Conservation (phyloP, 1,140 invertebrate genomes). For the Penaeus indicus region DNA sequence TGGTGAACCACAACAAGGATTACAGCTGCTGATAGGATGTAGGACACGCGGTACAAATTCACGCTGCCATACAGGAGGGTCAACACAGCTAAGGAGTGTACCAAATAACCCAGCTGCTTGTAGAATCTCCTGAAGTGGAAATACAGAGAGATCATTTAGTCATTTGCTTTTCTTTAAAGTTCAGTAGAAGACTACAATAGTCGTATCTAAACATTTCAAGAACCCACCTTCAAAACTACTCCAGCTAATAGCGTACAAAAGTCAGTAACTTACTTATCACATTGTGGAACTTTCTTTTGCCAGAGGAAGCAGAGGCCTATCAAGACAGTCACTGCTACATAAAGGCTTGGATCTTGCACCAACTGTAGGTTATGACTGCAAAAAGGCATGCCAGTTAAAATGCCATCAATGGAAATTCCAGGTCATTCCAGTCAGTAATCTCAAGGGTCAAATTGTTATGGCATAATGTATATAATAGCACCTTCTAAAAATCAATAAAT, state of each 20-base stretch:
- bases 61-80: constrained; percentile 50
- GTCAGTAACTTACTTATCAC: constrained; percentile 4
- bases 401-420: too few species aligned
- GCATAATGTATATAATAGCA: neutral
- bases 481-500: neutral
- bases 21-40: constrained; percentile 40
- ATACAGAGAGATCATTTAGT: too few species aligned
- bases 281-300: constrained; percentile 47
- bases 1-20: constrained; percentile 45
- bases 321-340: constrained; percentile 22
- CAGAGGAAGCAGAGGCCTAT: constrained; percentile 47
- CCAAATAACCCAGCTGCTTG: constrained; percentile 34
- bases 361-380: constrained; percentile 32
- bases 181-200: too few species aligned
- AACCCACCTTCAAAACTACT: neutral
- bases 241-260: neutral
- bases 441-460: too few species aligned
- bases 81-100: constrained; percentile 49
- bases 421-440: neutral
- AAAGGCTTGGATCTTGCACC: constrained; percentile 34
- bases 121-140: constrained; percentile 46
- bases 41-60: constrained; percentile 57
- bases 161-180: too few species aligned
- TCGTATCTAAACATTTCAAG: too few species aligned
- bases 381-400: neutral